Conservation (phyloP, 2,888 invertebrate genomes). For the Meteorus colon region DNA sequence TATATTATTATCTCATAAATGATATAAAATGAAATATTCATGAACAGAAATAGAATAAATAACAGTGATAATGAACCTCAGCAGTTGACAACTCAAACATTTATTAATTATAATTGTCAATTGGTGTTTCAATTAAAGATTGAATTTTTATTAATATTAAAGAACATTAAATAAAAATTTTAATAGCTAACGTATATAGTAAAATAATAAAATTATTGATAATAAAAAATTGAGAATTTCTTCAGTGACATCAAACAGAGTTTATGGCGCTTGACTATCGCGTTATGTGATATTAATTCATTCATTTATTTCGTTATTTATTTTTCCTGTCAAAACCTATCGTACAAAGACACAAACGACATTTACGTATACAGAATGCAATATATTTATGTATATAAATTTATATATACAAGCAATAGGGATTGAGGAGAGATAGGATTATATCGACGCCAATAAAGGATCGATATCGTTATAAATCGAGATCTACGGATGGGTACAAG, state of each 20-base stretch:
- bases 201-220: not conserved
- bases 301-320: conserved; percentile 2
- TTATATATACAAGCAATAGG: not conserved
- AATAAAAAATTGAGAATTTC: not conserved
- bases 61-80: not conserved
- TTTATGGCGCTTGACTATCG: not conserved
- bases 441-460: conserved; percentile 71
- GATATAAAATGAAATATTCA: not conserved
- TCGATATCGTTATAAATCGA: conserved; percentile 73
- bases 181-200: not conserved
- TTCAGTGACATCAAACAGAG: not conserved
- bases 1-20: not conserved
- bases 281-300: not conserved
- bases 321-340: conserved; percentile 36
- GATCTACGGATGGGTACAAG: conserved; percentile 71
- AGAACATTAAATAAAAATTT: not conserved
- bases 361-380: not conserved
- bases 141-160: not conserved
- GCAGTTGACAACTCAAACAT: no score
- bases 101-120: no score
- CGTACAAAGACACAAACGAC: not conserved
- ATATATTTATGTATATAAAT: conserved; percentile 7
- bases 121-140: no score
- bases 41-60: not conserved
- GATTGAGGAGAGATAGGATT: conserved; percentile 61